A percentile compares a stretch with the other conserved stretches of the same genome.
Evolutionary conservation across 2,113 vertebrate genomes (phyloP).

Genomic region (Silurus glanis): DNA sequence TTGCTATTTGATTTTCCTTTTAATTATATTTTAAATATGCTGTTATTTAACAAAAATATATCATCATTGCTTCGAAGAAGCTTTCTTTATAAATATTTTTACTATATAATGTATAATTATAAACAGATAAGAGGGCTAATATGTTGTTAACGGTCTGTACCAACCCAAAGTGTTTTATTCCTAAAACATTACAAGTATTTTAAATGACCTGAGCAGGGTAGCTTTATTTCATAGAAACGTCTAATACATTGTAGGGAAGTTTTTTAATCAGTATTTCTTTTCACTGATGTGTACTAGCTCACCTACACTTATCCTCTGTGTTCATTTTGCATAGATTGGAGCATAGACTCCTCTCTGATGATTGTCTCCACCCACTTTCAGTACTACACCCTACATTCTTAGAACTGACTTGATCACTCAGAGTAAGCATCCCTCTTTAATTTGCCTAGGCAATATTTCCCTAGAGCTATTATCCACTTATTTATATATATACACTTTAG

Average conservation of each 20-base stretch:
- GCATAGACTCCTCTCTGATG: background rate
- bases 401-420: background rate
- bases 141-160: background rate
- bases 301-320: background rate
- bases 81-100: background rate
- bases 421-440: background rate
- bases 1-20: background rate
- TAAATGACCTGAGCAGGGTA: background rate
- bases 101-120: background rate
- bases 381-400: background rate
- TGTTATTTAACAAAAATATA: background rate
- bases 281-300: background rate
- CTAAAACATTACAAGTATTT: background rate
- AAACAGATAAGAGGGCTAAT: background rate
- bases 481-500: too few relatives aligned
- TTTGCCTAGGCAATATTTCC: background rate
- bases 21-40: background rate
- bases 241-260: background rate
- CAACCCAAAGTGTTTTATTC: background rate
- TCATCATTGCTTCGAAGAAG: background rate
- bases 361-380: background rate
- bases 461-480: slow-evolving; percentile 8
- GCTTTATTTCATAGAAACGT: background rate
- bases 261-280: background rate
- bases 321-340: background rate